Base-by-base conservation (phyloP, 2,113 vertebrate species). In the Lethenteron camtschaticum region DNA sequence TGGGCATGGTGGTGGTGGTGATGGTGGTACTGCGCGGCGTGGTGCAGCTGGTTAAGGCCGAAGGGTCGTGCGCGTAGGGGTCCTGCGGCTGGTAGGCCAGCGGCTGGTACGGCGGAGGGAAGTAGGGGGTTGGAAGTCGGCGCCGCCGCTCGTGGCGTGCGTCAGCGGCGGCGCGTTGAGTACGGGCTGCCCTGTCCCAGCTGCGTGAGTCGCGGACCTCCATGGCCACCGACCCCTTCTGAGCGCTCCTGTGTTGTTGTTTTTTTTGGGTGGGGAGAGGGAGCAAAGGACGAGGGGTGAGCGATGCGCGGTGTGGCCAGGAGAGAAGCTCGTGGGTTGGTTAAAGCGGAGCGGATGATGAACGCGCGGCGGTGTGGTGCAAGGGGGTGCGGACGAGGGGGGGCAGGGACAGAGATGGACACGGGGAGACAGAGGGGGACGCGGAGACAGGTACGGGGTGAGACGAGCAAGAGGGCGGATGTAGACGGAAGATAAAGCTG, bases 51-150 rank as follows among this genome's bases (percentile, higher is more conserved):
- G 24, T 66, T 66, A 9, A 66, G 24, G 9, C n/a, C 8, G 63
- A 66, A 66, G 63, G 63, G 63, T 66, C 63, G 63, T 66, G 63
- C 63, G 63, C 63, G 24, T 66, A 66, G 24, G 63, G 63, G n/a
- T 66, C 63, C 10, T 8, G 63, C 9, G 63, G 10, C 24, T 66
- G 63, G n/a, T n/a, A n/a, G 63, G 63, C n/a, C 24, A 66, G 63
- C n/a, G 63, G 63, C 63, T 66, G 63, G 63, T 66, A 66, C 63
- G 63, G 63, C 63, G 63, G 63, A 9, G 63, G 63, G 63, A 66
- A 66, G 63, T 66, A 66, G 8, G 63, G 10, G n/a, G 63, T 11
- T 66, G 63, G 63, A 66, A 66, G 63, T 66, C 63, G n/a, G 63
- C 63, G 63, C n/a, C n/a, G n/a, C n/a, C 63, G n/a, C 9, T n/a